Evolutionary conservation across 2,888 invertebrate species (phyloP), one percentile per base, ranked within the genome.

Genomic region (Argynnis bischoffii): DNA sequence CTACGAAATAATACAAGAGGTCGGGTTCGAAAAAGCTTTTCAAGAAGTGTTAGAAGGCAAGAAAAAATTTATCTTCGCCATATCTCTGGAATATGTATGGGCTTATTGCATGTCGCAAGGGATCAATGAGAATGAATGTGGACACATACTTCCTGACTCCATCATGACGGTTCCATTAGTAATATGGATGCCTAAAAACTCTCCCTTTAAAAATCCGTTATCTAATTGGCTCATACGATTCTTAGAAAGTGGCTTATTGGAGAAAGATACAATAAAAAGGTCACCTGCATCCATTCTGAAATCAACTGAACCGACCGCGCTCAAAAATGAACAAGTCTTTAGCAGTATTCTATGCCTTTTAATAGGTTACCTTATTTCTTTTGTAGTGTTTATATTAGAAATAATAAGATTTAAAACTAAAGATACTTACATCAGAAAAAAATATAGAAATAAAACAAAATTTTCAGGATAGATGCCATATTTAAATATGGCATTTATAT

Each of bases 111-210:
- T 84, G 6, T 74, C 83, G 0, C 79, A 79, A 47, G 87, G 85
- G 0, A 84, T 82, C 68, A 84, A 81, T 15, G 87, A 85, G 15
- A 78, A 81, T n/a, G 84, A 84, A 66, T 89, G 89, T 71, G 89
- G 86, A 0, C 81, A 87, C 61, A 72, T 88, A 2, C 77, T 90
- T 3, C 81, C 87, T 0, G 88, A 89, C 64, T 86, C 86, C 0
- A 88, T 89, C 41, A 77, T 89, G 76, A 84, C 85, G 1, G 79
- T 87, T 6, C 88, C 89, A 6, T 75, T 88, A 57, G 89, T 88
- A 1, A 78, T 89, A 16, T 89, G 87, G 88, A 84, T 85, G 81
- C 83, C 75, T 64, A 81, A 79, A 68, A 77, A 83, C 64, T 89
- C 89, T 14, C 84, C 88, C 1, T 88, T 85, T 63, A 72, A 74